These are phyloP conservation scores for Enteromius viviparus DNA, from an alignment of 2,797 vertebrate genomes.

Conservation along the genomic window DNA sequence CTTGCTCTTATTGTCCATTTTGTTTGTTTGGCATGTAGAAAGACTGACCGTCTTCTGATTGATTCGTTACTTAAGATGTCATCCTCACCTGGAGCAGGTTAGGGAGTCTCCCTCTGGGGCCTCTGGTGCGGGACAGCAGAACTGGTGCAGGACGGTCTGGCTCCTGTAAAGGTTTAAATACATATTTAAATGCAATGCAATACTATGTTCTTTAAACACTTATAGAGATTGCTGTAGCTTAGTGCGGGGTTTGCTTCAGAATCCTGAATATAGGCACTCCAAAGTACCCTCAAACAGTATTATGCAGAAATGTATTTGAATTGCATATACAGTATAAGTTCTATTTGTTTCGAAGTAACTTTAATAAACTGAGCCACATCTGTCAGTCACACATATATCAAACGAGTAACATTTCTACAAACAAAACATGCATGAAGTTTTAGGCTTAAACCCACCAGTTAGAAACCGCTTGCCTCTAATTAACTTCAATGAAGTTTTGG, in stretches of 20 bases:
- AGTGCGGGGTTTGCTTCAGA: not conserved
- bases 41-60: conserved; percentile 25
- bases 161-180: conserved; percentile 78
- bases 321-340: not conserved
- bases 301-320: not conserved
- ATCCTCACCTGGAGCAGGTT: conserved; percentile 75
- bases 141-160: conserved; percentile 97
- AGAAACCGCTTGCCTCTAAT: not conserved
- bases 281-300: not conserved
- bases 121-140: conserved; percentile 96
- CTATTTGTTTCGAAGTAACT: not conserved
- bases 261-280: not conserved
- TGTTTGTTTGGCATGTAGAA: not conserved
- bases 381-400: not conserved
- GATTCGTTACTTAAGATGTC: conserved; percentile 14
- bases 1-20: not conserved
- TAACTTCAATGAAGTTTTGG: not conserved
- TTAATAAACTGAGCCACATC: not conserved
- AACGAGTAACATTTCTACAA: not conserved
- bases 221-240: not conserved
- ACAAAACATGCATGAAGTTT: not conserved
- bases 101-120: conserved; percentile 85
- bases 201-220: not conserved
- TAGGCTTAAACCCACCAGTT: not conserved
- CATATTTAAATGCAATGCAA: not conserved